A percentile compares a stretch with the other conserved stretches of the same genome.
Evolutionary conservation across 64 coral and sea anemone genomes (phyloP).

Genomic region (Actinia tenebrosa): DNA sequence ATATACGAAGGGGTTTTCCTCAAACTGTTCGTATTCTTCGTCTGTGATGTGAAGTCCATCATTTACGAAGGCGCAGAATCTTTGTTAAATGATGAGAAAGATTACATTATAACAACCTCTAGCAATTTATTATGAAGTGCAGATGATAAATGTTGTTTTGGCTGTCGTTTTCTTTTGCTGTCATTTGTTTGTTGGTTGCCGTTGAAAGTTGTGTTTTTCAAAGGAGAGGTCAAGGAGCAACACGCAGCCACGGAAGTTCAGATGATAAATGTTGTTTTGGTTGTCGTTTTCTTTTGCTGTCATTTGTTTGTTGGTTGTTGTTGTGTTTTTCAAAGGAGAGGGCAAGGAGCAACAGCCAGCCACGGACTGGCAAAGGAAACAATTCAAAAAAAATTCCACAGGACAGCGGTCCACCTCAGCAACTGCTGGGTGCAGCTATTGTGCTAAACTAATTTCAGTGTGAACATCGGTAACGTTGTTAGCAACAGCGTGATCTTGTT

Average conservation of each 20-base stretch:
- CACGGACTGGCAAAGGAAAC: no score
- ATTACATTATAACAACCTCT: not conserved
- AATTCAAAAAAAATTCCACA: no score
- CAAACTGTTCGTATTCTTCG: slow-evolving; percentile 43
- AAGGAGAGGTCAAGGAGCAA: no score
- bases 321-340: no score
- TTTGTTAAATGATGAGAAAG: not conserved
- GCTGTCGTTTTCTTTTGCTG: not conserved
- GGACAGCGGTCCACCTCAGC: no score
- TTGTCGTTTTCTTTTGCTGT: not conserved
- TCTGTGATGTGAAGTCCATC: slow-evolving; percentile 29
- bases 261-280: not conserved
- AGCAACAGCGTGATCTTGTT: no score
- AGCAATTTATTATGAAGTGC: not conserved
- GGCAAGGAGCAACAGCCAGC: no score
- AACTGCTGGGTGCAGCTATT: no score
- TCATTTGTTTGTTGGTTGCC: not conserved
- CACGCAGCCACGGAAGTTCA: not conserved
- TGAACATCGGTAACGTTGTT: no score
- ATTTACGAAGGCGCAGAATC: slow-evolving; percentile 24
- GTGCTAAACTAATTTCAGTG: no score
- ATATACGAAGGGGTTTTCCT: slow-evolving; percentile 31
- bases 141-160: not conserved
- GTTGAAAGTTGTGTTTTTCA: no score
- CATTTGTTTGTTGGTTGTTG: not conserved